Evolutionary conservation across 2,797 vertebrate genomes (phyloP).

Genomic region (Furcifer pardalis): DNA sequence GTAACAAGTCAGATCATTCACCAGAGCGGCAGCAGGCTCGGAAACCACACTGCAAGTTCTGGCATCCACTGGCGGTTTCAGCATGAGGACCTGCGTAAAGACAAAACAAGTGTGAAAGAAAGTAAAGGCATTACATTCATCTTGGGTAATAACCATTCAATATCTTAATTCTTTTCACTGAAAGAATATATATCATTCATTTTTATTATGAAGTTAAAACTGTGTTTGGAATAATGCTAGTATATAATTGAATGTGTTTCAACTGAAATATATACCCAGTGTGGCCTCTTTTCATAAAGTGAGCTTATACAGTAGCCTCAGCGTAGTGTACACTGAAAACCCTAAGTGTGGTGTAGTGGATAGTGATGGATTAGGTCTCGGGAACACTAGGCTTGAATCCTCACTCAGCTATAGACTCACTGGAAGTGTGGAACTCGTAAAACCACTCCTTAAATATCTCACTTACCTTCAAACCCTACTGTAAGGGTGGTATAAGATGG

Average conservation of each 20-base stretch:
- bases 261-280: background rate
- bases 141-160: background rate
- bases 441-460: too few relatives aligned
- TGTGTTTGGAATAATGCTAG: background rate
- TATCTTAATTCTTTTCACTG: background rate
- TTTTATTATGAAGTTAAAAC: background rate
- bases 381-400: too few relatives aligned
- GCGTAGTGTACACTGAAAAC: too few relatives aligned
- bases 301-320: too few relatives aligned
- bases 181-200: background rate
- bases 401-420: too few relatives aligned
- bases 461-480: too few relatives aligned
- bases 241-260: background rate
- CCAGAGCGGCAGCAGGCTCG: conserved; percentile 98
- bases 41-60: conserved; percentile 99
- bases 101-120: conserved; percentile 77
- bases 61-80: conserved; percentile 97
- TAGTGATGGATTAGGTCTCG: too few relatives aligned
- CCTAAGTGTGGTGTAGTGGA: too few relatives aligned
- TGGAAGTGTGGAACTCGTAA: too few relatives aligned
- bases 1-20: conserved; percentile 81
- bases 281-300: too few relatives aligned
- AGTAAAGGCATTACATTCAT: conserved; percentile 45
- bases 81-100: conserved; percentile 93
- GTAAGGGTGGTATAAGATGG: too few relatives aligned